Base-by-base conservation (phyloP, 2,113 vertebrate genomes). In the Thinocorus orbignyianus region DNA sequence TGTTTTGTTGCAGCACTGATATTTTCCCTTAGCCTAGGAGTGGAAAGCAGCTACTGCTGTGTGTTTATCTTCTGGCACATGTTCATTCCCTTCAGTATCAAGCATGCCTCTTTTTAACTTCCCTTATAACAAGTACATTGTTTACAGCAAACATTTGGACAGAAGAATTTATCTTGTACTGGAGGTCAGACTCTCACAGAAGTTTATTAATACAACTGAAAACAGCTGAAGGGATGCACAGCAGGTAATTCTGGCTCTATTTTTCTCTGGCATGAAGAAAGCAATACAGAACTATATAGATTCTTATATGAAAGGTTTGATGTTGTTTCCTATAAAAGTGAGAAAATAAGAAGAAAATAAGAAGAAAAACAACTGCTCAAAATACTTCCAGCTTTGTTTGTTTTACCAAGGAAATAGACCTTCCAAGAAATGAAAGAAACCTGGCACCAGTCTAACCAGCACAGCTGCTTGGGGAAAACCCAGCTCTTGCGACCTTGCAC, bases 101-200 rank as follows among this genome's bases (percentile, higher is more conserved):
- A 61, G 46, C 76, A 31, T 7, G 6, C 12, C 37, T 61, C 70
- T 33, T 78, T 70, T 68, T 31, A 91, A 54, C 77, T 46, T 81
- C 46, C 22, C 55, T 18, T 64, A 92, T 92, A 86, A 91, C 37
- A 61, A 91, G 60, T 7, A 11, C 55, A 31, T 30, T 74, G 84
- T 74, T 94, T 94, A 89, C 90, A 91, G 77, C 81, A 94, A 91
- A 61, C 60, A 92, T 62, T 83, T 78, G 64, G 72, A 65, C 41
- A 25, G 65, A 71, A 66, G 57, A 60, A 80, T 42, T 69, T 3
- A 69, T 35, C 52, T 52, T 28, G 17, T 28, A 52, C 24, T 44
- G 0, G 7, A 54, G 83, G 83, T 80, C 82, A 77, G 66, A 7
- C 44, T 60, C 17, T 2, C 26, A 58, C 22, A 81, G 68, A 57